phyloP scores from a whole-genome alignment of 2,797 vertebrate species.

The Scarus forsteni region DNA sequence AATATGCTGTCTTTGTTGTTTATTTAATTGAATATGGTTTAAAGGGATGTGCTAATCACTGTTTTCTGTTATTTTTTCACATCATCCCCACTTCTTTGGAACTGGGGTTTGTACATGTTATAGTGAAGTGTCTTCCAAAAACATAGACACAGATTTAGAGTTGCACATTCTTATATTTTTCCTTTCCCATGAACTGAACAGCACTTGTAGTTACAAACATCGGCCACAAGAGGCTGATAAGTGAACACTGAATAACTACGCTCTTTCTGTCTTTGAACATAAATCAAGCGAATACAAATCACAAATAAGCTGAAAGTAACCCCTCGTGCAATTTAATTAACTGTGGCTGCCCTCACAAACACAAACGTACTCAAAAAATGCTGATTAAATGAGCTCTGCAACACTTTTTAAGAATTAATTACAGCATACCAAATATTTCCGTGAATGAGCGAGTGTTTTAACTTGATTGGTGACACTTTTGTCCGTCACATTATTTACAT shows the following conservation, averaged over 20 bases:
- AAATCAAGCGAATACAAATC: conserved; percentile 24
- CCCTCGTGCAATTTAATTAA: conserved; percentile 40
- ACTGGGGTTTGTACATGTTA: no score
- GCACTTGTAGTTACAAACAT: neutral
- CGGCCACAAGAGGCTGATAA: conserved; percentile 52
- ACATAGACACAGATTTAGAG: no score
- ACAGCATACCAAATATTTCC: conserved; percentile 13
- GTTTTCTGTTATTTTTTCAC: no score
- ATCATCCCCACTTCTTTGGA: no score
- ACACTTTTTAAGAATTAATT: conserved; percentile 14
- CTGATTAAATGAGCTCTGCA: conserved; percentile 35
- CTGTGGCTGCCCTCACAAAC: conserved; percentile 11
- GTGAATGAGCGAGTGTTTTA: conserved; percentile 18
- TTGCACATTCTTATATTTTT: no score
- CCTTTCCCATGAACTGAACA: no score
- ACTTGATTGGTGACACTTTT: conserved; percentile 9
- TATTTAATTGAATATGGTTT: no score
- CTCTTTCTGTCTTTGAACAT: neutral
- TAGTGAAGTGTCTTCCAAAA: no score
- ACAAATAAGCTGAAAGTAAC: conserved; percentile 19
- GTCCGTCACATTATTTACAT: neutral
- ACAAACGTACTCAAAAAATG: conserved; percentile 23
- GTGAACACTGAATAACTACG: conserved; percentile 43
- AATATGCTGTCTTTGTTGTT: no score
- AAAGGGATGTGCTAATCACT: no score